Conservation (phyloP, 2,797 vertebrate species). For the Prionace glauca region DNA sequence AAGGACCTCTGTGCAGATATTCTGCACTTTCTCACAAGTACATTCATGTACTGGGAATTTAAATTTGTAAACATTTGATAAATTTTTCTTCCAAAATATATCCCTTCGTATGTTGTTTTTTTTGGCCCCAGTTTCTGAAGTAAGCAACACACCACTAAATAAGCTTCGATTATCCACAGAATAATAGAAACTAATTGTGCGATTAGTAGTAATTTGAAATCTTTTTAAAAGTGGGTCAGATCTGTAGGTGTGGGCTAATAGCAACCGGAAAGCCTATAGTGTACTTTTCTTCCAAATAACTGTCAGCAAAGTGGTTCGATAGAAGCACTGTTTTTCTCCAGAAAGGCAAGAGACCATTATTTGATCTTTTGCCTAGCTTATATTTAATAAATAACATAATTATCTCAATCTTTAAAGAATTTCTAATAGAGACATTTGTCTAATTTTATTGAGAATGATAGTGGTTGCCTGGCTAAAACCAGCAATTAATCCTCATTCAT, state of each 20-base stretch:
- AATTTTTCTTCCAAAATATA: conserved; percentile 54
- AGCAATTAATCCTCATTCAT: neutral
- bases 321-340: conserved; percentile 7
- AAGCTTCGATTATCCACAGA: conserved; percentile 50
- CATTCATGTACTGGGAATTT: conserved; percentile 72
- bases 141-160: conserved; percentile 49
- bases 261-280: conserved; percentile 29
- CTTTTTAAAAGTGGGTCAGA: conserved; percentile 40
- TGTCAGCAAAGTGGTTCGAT: conserved; percentile 32
- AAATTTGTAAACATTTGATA: conserved; percentile 69
- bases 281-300: conserved; percentile 23
- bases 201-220: conserved; percentile 44
- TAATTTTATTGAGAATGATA: conserved; percentile 17
- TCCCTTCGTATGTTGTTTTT: conserved; percentile 57
- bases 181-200: conserved; percentile 46
- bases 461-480: neutral
- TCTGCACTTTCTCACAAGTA: conserved; percentile 71
- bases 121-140: conserved; percentile 57
- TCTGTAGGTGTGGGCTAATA: conserved; percentile 41
- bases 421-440: neutral
- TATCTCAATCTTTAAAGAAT: neutral
- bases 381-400: conserved; percentile 17
- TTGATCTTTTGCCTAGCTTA: neutral
- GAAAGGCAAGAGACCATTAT: neutral
- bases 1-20: conserved; percentile 53